Conservation (phyloP, 2,888 invertebrate species). For the Dysmachus trigonus region DNA sequence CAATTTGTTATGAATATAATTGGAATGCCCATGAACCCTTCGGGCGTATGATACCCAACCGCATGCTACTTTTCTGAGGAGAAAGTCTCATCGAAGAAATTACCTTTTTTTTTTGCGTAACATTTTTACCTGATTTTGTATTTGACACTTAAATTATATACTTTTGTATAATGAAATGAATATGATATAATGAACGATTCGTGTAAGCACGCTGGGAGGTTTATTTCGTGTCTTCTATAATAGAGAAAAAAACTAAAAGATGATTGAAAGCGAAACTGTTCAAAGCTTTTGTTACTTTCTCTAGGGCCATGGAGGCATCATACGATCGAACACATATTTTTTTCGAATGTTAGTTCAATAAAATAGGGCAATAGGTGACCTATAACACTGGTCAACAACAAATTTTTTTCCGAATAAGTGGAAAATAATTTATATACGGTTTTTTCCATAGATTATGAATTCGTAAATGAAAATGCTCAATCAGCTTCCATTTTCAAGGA, state of each 20-base stretch:
- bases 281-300: not conserved
- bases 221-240: not conserved
- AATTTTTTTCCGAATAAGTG: too few relatives aligned
- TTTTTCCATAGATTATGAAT: too few relatives aligned
- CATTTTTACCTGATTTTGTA: not conserved
- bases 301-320: not conserved
- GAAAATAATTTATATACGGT: too few relatives aligned
- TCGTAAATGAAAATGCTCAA: too few relatives aligned
- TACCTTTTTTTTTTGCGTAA: not conserved
- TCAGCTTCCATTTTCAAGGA: too few relatives aligned
- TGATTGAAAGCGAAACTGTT: not conserved
- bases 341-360: too few relatives aligned
- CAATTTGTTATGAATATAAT: constrained; percentile 40
- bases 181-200: not conserved
- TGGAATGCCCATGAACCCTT: constrained; percentile 31
- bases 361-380: too few relatives aligned
- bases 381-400: too few relatives aligned
- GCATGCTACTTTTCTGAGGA: not conserved
- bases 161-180: not conserved
- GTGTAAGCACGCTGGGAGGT: not conserved
- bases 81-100: not conserved
- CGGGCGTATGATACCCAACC: not conserved
- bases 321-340: not conserved
- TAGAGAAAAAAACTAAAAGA: not conserved
- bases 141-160: not conserved